Evolutionary conservation across 2,797 vertebrate species (phyloP), one percentile per base, ranked within the genome.

Genomic region (Poeciliopsis turneri): DNA sequence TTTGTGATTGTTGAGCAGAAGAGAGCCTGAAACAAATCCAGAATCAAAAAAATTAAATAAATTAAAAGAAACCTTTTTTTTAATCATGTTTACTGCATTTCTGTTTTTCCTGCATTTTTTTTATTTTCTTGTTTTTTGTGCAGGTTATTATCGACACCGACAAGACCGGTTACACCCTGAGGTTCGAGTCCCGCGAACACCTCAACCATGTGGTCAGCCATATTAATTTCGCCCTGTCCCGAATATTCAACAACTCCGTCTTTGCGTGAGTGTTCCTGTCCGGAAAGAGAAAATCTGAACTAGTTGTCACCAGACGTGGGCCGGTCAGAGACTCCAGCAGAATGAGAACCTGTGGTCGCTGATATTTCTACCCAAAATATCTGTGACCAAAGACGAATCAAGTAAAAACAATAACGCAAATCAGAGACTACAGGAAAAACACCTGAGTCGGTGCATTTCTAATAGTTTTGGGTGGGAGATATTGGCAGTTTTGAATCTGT

Each of bases 71-170:
- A 55, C 25, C 0, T 23, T 51, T 23, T 1, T 55, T n/a, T 55
- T 55, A 55, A 64, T 61, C 15, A 45, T 61, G 10, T 66, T 43
- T 64, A 49, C 0, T 13, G 55, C 43, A 45, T 51, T 28, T 69
- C 51, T 55, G 33, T 68, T 39, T 5, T 61, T 61, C 79, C 5
- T 73, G 33, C 90, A 97, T 53, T 55, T 39, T 66, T 41, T 5
- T 39, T 39, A 7, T 41, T 33, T 33, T 33, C 2, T 33, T 33
- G 3, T 33, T 61, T 64, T 78, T 61, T 82, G 7, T 78, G 39
- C 91, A 97, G 97, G 95, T 97, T 84, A 85, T 96, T 74, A 95
- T 97, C 55, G 96, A 97, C 91, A 97, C 96, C 0, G 96, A 97
- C 90, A 96, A 96, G 87, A 94, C 95, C 69, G 88, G 91, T 85